Conservation (phyloP, 2,113 vertebrate species). For the Pavo muticus region DNA sequence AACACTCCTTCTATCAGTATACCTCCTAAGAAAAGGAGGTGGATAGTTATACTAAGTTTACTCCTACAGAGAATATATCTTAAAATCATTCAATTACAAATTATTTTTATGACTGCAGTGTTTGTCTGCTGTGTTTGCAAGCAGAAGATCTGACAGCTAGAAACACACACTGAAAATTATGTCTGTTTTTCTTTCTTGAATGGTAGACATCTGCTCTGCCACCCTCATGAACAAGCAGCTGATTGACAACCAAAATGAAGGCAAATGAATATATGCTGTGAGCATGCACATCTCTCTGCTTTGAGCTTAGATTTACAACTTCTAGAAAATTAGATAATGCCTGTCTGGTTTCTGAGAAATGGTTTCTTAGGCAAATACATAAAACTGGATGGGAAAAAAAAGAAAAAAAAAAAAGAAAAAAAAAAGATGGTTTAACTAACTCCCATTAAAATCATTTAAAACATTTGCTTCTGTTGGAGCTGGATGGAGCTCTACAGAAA, state of each 20-base stretch:
- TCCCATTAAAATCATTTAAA: neutral
- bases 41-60: neutral
- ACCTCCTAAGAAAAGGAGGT: neutral
- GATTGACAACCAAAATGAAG: neutral
- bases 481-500: neutral
- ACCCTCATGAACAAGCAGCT: neutral
- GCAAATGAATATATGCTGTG: neutral
- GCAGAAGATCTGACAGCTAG: neutral
- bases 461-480: neutral
- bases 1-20: neutral
- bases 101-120: neutral
- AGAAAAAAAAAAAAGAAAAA: neutral
- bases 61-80: neutral
- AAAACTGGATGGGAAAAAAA: neutral
- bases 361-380: neutral
- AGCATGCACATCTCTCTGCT: neutral
- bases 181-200: neutral
- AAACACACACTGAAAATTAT: neutral
- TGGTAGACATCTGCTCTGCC: neutral
- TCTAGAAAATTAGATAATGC: neutral
- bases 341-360: neutral
- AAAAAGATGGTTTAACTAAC: neutral
- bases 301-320: neutral
- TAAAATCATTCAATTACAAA: neutral
- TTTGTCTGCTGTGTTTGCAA: slow-evolving; percentile 2